Conservation (phyloP, 2,888 invertebrate species). For the Baronia brevicornis region DNA sequence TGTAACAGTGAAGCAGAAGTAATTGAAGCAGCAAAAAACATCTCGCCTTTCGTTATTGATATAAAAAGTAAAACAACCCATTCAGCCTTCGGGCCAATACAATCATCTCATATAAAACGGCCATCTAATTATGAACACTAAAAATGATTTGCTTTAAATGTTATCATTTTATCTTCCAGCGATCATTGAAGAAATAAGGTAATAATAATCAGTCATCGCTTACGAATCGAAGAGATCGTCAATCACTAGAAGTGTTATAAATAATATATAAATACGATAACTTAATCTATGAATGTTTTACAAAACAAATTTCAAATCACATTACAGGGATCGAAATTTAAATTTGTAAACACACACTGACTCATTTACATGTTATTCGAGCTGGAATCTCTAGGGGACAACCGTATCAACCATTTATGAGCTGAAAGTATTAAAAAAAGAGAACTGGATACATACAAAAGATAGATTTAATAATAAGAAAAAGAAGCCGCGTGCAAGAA, state of each 20-base stretch:
- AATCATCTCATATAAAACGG: slow-evolving; percentile 20
- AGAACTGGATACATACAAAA: slow-evolving; percentile 66
- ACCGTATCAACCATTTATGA: slow-evolving; percentile 73
- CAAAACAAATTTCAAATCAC: slow-evolving; percentile 8
- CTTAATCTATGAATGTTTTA: slow-evolving; percentile 5
- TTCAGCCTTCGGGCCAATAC: slow-evolving; percentile 17
- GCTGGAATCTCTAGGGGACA: slow-evolving; percentile 69
- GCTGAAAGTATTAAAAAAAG: slow-evolving; percentile 73
- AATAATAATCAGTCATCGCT: slow-evolving; percentile 9
- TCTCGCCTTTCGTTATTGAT: slow-evolving; percentile 12
- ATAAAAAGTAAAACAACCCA: slow-evolving; percentile 8
- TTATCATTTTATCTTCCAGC: slow-evolving; percentile 21
- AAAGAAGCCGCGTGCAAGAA: slow-evolving; percentile 65
- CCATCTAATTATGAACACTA: slow-evolving; percentile 33
- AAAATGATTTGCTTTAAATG: slow-evolving; percentile 29
- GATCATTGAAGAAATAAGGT: slow-evolving; percentile 9
- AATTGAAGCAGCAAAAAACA: slow-evolving; percentile 11
- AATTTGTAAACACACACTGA: slow-evolving; percentile 53
- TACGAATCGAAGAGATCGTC: slow-evolving; percentile 2
- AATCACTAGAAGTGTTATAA: too few species aligned
- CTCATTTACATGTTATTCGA: slow-evolving; percentile 75
- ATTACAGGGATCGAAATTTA: slow-evolving; percentile 35
- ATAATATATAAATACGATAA: too few species aligned
- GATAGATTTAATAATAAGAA: slow-evolving; percentile 66
- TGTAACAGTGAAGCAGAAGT: slow-evolving; percentile 6